phyloP scores from a whole-genome alignment of 2,113 vertebrate species.

The Dipodomys ordii region DNA sequence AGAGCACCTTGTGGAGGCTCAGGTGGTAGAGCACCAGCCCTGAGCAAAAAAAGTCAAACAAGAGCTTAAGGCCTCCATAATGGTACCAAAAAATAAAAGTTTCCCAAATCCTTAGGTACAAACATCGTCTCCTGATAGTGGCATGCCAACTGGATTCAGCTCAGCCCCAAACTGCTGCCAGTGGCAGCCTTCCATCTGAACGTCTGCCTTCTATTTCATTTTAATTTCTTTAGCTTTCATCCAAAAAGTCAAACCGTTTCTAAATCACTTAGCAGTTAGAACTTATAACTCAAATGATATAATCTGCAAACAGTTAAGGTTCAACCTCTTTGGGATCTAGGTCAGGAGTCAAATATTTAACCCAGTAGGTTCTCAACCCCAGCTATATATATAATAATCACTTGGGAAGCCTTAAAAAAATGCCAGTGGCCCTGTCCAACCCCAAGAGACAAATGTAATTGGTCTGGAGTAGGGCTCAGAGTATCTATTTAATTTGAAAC shows the following conservation, averaged over 20 bases:
- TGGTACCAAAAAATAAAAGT: too few species aligned
- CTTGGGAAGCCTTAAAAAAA: neutral
- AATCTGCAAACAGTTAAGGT: neutral
- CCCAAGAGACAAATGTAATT: neutral
- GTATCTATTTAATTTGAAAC: neutral
- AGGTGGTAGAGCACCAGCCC: too few species aligned
- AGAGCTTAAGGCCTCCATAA: too few species aligned
- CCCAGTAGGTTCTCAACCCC: neutral
- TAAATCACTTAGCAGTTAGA: neutral
- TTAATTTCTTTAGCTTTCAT: slow-evolving; percentile 34
- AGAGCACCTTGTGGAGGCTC: too few species aligned
- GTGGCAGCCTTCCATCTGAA: slow-evolving; percentile 25
- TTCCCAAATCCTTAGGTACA: neutral
- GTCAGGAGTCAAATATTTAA: neutral
- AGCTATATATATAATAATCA: neutral
- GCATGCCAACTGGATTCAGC: neutral
- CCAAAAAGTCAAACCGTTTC: neutral
- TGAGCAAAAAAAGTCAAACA: too few species aligned
- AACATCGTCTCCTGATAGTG: neutral
- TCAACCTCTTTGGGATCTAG: neutral
- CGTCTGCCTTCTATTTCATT: neutral
- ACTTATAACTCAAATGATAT: neutral
- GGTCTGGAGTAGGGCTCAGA: neutral
- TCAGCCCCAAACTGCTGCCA: neutral
- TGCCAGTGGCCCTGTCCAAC: neutral